These are phyloP conservation scores for Drosophila trichaetosa DNA, from an alignment of 2,888 invertebrate species.

Conservation along the genomic window DNA sequence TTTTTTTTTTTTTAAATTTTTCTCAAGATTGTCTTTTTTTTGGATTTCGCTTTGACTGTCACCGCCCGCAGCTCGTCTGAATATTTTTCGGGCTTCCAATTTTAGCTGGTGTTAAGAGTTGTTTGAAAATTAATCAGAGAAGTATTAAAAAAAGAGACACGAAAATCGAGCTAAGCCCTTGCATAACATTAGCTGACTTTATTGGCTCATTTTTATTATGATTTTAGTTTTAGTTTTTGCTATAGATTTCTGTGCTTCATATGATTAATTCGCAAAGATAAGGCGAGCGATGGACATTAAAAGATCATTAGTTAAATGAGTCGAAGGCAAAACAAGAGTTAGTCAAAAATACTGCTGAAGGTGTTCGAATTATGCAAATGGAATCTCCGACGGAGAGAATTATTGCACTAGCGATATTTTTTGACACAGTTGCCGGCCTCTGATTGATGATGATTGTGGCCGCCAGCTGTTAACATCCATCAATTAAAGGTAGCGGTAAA, in stretches of 20 bases:
- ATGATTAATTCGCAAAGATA: constrained; percentile 65
- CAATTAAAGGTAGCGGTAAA: neutral
- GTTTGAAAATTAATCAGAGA: constrained; percentile 43
- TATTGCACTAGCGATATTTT: neutral
- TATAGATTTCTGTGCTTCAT: constrained; percentile 33
- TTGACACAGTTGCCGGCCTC: neutral
- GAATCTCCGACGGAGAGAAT: neutral
- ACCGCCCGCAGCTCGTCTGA: constrained; percentile 51
- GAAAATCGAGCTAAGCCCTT: constrained; percentile 22
- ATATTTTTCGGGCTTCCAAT: constrained; percentile 14
- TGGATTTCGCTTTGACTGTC: constrained; percentile 28
- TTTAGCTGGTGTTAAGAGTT: constrained; percentile 22
- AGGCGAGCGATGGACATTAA: constrained; percentile 36
- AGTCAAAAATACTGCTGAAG: constrained; percentile 1
- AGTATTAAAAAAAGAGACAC: neutral
- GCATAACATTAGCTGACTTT: constrained; percentile 43
- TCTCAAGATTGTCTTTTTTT: constrained; percentile 13
- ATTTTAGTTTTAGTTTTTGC: neutral
- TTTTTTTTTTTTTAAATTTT: neutral
- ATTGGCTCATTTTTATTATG: neutral
- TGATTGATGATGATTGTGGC: constrained; percentile 7
- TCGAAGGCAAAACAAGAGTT: constrained; percentile 33
- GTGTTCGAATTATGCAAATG: constrained; percentile 14
- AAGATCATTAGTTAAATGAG: constrained; percentile 44
- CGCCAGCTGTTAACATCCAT: neutral